Conservation (phyloP, 2,797 vertebrate species). For the Onychomys arenicola region DNA sequence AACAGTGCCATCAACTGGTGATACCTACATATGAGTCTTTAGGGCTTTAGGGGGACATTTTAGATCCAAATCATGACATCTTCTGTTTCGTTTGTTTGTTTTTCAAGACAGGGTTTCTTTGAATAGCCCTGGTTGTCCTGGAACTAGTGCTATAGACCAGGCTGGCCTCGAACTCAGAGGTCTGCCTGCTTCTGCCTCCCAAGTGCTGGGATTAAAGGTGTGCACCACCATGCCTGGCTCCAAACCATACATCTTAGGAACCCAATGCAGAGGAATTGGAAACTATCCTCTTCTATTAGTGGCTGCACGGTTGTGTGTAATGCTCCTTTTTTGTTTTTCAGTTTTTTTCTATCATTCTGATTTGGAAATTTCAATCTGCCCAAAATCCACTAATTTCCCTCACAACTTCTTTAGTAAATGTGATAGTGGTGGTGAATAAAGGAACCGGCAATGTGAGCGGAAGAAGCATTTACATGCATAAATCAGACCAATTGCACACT, state of each 20-base stretch:
- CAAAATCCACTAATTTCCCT: constrained; percentile 32
- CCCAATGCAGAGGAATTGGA: not conserved
- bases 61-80: not conserved
- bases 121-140: not conserved
- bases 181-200: not conserved
- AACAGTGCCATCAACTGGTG: not conserved
- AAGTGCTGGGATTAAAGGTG: not conserved
- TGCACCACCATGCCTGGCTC: not conserved
- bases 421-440: not conserved
- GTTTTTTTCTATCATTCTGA: not conserved
- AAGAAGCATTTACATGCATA: not conserved
- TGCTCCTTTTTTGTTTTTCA: not conserved
- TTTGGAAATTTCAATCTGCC: constrained; percentile 8
- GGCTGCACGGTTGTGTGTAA: not conserved
- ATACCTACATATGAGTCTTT: not conserved
- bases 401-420: not conserved
- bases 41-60: not conserved
- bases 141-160: not conserved
- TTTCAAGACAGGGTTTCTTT: not conserved
- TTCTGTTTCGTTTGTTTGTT: not conserved
- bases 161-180: not conserved
- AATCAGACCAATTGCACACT: not conserved
- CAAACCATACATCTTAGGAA: not conserved
- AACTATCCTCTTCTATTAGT: not conserved
- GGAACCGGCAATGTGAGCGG: not conserved